A percentile compares a stretch with the other conserved stretches of the same genome.
These are phyloP conservation scores for Morone saxatilis DNA, from an alignment of 2,113 vertebrate species.

Conservation along the genomic window DNA sequence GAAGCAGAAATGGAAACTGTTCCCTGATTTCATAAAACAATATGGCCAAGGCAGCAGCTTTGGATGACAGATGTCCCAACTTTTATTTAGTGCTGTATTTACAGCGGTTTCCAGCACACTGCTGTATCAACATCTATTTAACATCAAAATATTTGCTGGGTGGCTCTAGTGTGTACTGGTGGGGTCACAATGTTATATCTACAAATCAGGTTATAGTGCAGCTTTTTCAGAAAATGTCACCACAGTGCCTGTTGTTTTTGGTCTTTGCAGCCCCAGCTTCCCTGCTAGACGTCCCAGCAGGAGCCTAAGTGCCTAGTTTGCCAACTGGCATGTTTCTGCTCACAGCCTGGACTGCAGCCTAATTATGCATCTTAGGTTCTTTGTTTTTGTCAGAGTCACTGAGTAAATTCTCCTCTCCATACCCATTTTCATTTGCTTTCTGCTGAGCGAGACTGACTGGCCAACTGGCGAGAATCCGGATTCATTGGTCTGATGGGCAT, in stretches of 20 bases:
- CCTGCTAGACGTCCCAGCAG: conserved; percentile 62
- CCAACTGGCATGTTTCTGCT: conserved; percentile 68
- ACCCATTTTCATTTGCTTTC: conserved; percentile 61
- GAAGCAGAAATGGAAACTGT: neutral
- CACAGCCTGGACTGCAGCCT: conserved; percentile 64
- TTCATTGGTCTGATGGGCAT: conserved; percentile 53
- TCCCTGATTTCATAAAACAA: conserved; percentile 10
- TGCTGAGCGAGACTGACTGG: conserved; percentile 53
- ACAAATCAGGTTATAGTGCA: conserved; percentile 40
- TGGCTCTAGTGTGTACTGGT: neutral
- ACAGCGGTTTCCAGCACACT: conserved; percentile 10
- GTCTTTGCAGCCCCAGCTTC: conserved; percentile 49
- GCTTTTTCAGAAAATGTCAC: conserved; percentile 41
- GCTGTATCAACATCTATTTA: conserved; percentile 35
- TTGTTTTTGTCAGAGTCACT: conserved; percentile 63
- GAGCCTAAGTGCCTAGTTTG: conserved; percentile 57
- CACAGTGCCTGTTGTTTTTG: conserved; percentile 44
- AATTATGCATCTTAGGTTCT: conserved; percentile 69
- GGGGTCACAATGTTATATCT: conserved; percentile 7
- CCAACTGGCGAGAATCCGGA: conserved; percentile 55
- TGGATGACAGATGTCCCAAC: conserved; percentile 17
- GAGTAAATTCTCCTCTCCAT: conserved; percentile 62
- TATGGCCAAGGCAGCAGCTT: neutral
- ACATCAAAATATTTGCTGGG: conserved; percentile 29
- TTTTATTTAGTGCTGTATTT: conserved; percentile 16